Evolutionary conservation across 2,113 vertebrate species (phyloP), one percentile per base, ranked within the genome.

Genomic region (Chaetodon auriga): DNA sequence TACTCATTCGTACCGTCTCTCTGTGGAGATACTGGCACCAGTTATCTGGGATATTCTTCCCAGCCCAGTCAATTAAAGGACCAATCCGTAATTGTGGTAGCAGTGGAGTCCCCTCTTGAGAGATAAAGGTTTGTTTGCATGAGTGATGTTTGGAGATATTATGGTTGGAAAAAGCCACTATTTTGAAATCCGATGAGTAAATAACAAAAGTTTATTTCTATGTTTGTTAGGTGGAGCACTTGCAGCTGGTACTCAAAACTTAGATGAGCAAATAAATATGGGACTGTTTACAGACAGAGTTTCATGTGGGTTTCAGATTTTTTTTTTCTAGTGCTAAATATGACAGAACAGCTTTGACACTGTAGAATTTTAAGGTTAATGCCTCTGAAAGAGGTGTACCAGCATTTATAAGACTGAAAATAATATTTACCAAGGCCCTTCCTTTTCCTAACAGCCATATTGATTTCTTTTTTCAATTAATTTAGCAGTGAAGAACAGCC

Each of bases 381-480:
- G 55, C 19, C 12, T 54, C 65, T 68, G 58, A 89, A 74, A 84
- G 71, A 74, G 69, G 48, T 72, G 60, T 69, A 80, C 63, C 58
- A 79, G 83, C 69, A 75, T 83, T 85, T 85, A 66, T 80, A 84
- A 83, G 62, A 23, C 51, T 54, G 21, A 55, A 63, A 62, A 83
- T 78, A 49, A 46, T 77, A 57, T 76, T 89, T 70, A 80, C 55
- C 55, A 74, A 77, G 62, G 16, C 38, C 65, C 54, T 85, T 90
- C 68, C 45, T 87, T 88, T 84, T 74, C 64, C 70, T 55, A 57
- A 84, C 63, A 68, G 70, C 43, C 35, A 77, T 76, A 89, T 62
- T 78, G 83, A 87, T 93, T 90, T 90, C 73, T 78, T 75, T 92
- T 85, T 85, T 57, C 84, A 93, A 90, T 89, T 82, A 68, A 70